Conservation (phyloP, 1,140 invertebrate genomes). For the Alviniconcha marisindica region DNA sequence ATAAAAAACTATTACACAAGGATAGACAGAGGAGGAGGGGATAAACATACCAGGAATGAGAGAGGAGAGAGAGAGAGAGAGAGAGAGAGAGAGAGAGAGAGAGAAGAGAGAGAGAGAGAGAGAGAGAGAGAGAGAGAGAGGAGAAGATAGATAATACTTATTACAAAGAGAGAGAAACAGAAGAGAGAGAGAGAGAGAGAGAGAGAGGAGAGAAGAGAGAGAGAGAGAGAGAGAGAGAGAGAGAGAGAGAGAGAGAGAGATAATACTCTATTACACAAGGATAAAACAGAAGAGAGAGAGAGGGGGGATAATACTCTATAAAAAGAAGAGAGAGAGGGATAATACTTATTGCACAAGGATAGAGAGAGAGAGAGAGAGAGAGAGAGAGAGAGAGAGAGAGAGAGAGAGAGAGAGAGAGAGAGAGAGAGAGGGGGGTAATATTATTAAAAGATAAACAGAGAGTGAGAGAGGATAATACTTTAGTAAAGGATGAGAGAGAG, state of each 20-base stretch:
- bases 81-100: slow-evolving; percentile 1
- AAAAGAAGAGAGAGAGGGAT: slow-evolving; percentile 5
- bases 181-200: slow-evolving; percentile 13
- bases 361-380: no score
- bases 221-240: not conserved
- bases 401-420: no score
- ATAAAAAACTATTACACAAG: not conserved
- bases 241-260: not conserved
- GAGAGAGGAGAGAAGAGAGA: not conserved
- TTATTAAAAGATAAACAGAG: no score
- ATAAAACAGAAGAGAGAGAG: not conserved
- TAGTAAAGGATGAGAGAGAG: no score
- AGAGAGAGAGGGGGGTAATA: no score
- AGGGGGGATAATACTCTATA: no score
- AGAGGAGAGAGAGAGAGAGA: slow-evolving; percentile 13
- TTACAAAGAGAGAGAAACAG: not conserved
- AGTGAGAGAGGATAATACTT: no score
- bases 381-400: no score
- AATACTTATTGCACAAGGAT: not conserved
- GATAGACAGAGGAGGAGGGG: not conserved
- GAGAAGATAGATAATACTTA: not conserved
- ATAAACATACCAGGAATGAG: not conserved
- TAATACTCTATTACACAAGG: not conserved
- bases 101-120: not conserved
- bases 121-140: not conserved